Evolutionary conservation across 2,888 invertebrate species (phyloP).

Genomic region (Spicauda simplicius): DNA sequence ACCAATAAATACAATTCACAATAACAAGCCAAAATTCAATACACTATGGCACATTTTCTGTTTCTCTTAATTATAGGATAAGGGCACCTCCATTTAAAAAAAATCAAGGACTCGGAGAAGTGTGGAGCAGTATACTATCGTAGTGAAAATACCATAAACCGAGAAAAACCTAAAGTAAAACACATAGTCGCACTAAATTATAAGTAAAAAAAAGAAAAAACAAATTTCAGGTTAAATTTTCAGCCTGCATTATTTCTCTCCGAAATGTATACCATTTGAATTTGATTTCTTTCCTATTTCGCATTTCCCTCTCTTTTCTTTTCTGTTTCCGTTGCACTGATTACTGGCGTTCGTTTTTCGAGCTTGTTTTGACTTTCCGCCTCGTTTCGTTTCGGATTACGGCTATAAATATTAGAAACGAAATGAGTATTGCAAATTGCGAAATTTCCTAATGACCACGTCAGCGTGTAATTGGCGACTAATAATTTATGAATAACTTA

Average conservation of each 20-base stretch:
- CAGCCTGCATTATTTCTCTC: background rate
- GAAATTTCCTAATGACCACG: conserved; percentile 21
- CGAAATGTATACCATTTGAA: background rate
- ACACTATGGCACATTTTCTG: too few relatives aligned
- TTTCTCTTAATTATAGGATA: too few relatives aligned
- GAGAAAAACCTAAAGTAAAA: too few relatives aligned
- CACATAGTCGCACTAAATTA: too few relatives aligned
- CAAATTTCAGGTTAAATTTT: background rate
- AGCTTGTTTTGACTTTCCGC: conserved; percentile 13
- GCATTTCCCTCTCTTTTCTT: background rate
- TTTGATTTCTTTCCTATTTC: conserved; percentile 7
- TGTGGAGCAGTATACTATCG: too few relatives aligned
- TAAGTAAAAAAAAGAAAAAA: too few relatives aligned
- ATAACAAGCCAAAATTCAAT: too few relatives aligned
- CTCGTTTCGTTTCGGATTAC: conserved; percentile 21
- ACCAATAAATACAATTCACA: too few relatives aligned
- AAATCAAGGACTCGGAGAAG: too few relatives aligned
- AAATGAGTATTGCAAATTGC: conserved; percentile 23
- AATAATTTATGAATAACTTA: background rate
- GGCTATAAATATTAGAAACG: conserved; percentile 28
- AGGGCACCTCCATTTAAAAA: too few relatives aligned
- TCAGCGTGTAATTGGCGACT: background rate
- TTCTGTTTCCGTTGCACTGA: conserved; percentile 20
- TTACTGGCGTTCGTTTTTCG: conserved; percentile 25
- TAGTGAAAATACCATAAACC: too few relatives aligned